Evolutionary conservation across 2,113 vertebrate species (phyloP), one percentile per base, ranked within the genome.

Genomic region (Scomber scombrus): DNA sequence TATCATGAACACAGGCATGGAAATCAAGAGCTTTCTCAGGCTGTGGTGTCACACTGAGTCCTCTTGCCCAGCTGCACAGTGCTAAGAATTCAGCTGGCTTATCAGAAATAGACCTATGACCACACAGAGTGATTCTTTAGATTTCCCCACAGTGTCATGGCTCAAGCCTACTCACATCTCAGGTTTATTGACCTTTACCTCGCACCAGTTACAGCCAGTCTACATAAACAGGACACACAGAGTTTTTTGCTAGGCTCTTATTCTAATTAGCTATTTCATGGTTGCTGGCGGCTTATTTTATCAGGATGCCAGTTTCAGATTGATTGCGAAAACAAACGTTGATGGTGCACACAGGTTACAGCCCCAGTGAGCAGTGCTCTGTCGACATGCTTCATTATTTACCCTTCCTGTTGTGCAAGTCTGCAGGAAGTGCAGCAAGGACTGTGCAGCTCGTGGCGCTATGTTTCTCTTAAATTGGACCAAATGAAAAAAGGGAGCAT

Each of bases 81-180:
- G 77, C 81, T 69, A 71, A 80, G 83, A 90, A 87, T 89, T 84
- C 75, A 74, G 68, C 73, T 16, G 83, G 71, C 78, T 92, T 89
- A 91, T 93, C 85, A 82, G 77, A 84, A 81, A 78, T 47, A 83
- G 88, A 85, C 89, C 88, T 84, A 47, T 90, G 84, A 90, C 87
- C 89, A 81, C 50, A 63, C 49, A 56, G 71, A 71, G 60, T 60
- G 80, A 85, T 86, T 76, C 87, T 88, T 77, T 78, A 71, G 79
- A 85, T 92, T 89, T 86, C 80, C 66, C 55, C 72, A 50, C 62
- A 23, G 54, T 80, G 85, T 76, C 73, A 58, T n/a, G 60, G 82
- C 80, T 81, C 54, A 69, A 67, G 74, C 64, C 85, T 75, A 69
- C 47, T 46, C 62, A 61, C 61, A 72, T 82, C 65, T 76, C 70